A percentile compares a stretch with the other conserved stretches of the same genome.
Evolutionary conservation across 2,113 vertebrate genomes (phyloP).

Genomic region (Pteruthius melanotis): DNA sequence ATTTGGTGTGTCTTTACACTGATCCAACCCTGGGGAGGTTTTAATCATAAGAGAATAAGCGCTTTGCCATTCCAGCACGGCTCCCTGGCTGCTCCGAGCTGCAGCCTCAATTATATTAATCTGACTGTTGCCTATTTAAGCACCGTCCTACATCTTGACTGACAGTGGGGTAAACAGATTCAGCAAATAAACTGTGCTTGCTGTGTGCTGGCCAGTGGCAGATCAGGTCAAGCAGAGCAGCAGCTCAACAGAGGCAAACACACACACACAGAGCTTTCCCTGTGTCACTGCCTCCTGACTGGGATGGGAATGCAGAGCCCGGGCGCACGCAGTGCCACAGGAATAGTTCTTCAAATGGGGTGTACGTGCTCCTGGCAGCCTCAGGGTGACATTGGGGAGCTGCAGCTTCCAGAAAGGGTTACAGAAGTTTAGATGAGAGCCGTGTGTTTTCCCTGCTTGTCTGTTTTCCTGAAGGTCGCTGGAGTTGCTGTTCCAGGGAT

Average conservation of each 20-base stretch:
- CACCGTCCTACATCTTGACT: not conserved
- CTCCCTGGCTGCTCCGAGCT: not conserved
- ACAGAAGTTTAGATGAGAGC: not conserved
- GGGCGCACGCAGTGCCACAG: not conserved
- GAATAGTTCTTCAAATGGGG: not conserved
- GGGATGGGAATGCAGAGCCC: not conserved
- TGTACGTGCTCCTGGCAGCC: not conserved
- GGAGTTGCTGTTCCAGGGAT: not conserved
- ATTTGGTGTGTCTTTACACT: not conserved
- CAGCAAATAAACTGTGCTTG: not conserved
- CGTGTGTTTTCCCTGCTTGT: not conserved
- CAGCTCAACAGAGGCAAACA: not conserved
- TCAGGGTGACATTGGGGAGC: not conserved
- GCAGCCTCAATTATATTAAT: conserved; percentile 17
- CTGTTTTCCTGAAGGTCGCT: not conserved
- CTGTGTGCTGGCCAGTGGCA: not conserved
- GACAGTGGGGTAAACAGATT: conserved; percentile 5
- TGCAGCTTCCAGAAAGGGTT: not conserved
- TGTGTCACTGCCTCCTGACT: not conserved
- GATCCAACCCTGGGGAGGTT: not conserved
- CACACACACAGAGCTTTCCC: not conserved
- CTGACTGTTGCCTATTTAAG: conserved; percentile 31
- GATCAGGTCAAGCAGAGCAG: conserved; percentile 27
- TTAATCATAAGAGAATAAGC: not conserved
- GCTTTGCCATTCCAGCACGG: not conserved